phyloP scores from a whole-genome alignment of 1,140 invertebrate genomes.

The Drosophila grimshawi region DNA sequence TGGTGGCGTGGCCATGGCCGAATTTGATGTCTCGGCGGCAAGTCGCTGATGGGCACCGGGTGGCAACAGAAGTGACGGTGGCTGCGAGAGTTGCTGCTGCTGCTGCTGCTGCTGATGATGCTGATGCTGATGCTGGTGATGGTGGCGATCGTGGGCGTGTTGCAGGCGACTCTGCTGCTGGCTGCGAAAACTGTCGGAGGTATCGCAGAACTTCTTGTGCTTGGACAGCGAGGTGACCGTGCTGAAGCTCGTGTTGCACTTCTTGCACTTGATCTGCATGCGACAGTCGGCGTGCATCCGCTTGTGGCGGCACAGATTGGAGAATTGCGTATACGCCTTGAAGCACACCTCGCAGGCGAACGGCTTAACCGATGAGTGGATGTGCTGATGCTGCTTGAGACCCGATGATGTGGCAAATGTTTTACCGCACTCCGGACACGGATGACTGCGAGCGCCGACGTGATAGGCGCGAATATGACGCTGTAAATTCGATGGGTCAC shows the following conservation, averaged over 20 bases:
- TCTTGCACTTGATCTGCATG: slow-evolving; percentile 94
- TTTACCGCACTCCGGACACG: slow-evolving; percentile 98
- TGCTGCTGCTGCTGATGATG: slow-evolving; percentile 32
- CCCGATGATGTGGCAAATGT: slow-evolving; percentile 99
- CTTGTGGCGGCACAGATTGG: slow-evolving; percentile 99
- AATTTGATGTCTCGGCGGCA: slow-evolving; percentile 7
- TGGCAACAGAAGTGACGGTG: slow-evolving; percentile 24
- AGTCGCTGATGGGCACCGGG: slow-evolving; percentile 27
- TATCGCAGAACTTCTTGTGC: slow-evolving; percentile 94
- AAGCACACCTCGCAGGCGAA: slow-evolving; percentile 97
- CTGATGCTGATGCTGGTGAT: slow-evolving; percentile 1
- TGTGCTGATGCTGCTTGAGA: slow-evolving; percentile 99
- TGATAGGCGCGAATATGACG: slow-evolving; percentile 97
- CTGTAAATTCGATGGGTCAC: slow-evolving; percentile 97
- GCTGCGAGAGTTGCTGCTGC: slow-evolving; percentile 26
- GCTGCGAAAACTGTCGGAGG: slow-evolving; percentile 84
- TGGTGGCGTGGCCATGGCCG: slow-evolving; percentile 85
- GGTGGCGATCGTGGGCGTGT: not conserved
- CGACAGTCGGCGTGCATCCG: slow-evolving; percentile 98
- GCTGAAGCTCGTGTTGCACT: slow-evolving; percentile 96
- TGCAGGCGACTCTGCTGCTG: slow-evolving; percentile 10
- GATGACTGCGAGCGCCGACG: slow-evolving; percentile 96
- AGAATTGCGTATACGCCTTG: slow-evolving; percentile 99
- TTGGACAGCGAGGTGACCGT: slow-evolving; percentile 93
- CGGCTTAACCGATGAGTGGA: slow-evolving; percentile 99